Percentiles rank a stretch among this genome's conserved stretches.
These are phyloP conservation scores for Tanytarsus gracilentus DNA, from an alignment of 2,888 invertebrate genomes.

Conservation along the genomic window DNA sequence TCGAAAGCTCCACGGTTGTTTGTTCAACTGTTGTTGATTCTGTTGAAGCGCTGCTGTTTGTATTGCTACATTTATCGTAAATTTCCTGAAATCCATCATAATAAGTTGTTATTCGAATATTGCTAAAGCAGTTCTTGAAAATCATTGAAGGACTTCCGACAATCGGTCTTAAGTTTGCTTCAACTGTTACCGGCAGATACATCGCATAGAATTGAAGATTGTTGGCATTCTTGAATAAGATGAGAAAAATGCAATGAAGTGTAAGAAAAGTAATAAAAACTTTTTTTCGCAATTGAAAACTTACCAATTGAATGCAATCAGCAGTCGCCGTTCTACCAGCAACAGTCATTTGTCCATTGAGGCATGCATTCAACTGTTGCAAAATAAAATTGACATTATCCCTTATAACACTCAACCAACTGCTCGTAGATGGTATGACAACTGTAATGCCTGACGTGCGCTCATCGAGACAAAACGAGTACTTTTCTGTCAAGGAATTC, in stretches of 20 bases:
- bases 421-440: conserved; percentile 2
- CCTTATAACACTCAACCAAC: conserved; percentile 3
- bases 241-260: conserved; percentile 1
- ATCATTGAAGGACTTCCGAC: not conserved
- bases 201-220: conserved; percentile 17
- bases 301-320: conserved; percentile 13
- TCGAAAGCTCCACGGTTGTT: not conserved
- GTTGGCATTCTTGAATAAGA: conserved; percentile 7
- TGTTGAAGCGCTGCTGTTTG: not conserved
- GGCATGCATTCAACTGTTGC: conserved; percentile 21
- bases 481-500: not conserved
- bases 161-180: conserved; percentile 8
- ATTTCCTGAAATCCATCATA: not conserved
- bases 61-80: not conserved
- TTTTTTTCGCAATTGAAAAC: not conserved
- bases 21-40: not conserved
- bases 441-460: not conserved
- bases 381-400: conserved; percentile 19
- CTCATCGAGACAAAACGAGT: conserved; percentile 8
- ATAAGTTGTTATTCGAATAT: not conserved
- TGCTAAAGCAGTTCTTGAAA: conserved; percentile 8
- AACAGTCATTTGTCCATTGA: not conserved
- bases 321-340: conserved; percentile 9
- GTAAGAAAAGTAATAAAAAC: not conserved
- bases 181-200: conserved; percentile 1